Conservation (phyloP, 2,888 invertebrate genomes). For the Ophion slaviceki region DNA sequence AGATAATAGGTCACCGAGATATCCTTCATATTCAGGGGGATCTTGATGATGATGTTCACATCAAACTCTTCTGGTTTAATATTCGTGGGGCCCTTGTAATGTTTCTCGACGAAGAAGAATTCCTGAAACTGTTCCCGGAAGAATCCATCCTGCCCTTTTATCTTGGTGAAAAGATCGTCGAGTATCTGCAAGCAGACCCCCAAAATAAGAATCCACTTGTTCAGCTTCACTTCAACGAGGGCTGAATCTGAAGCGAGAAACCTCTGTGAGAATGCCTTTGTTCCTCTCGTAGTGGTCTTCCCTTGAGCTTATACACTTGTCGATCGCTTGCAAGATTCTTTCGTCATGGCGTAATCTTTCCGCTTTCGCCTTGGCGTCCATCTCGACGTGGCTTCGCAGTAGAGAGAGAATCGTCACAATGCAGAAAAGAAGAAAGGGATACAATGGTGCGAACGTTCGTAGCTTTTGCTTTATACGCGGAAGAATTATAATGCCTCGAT, state of each 20-base stretch:
- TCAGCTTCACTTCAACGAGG: background rate
- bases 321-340: conserved; percentile 70
- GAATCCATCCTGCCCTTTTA: conserved; percentile 76
- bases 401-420: background rate
- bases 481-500: too few species aligned
- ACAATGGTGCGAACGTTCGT: too few species aligned
- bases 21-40: conserved; percentile 84
- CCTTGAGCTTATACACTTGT: conserved; percentile 71
- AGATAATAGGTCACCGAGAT: conserved; percentile 72
- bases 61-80: conserved; percentile 87
- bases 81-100: conserved; percentile 86
- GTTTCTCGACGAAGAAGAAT: conserved; percentile 86
- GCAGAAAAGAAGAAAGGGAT: background rate
- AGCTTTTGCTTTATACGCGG: too few species aligned
- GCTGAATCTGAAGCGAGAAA: background rate
- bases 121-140: conserved; percentile 77
- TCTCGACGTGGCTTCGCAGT: conserved; percentile 5
- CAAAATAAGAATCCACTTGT: background rate
- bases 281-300: conserved; percentile 61
- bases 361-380: conserved; percentile 25
- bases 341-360: conserved; percentile 45
- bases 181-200: conserved; percentile 65
- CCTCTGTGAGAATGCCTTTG: conserved; percentile 67
- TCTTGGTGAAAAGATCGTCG: conserved; percentile 71
- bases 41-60: conserved; percentile 85